Base-by-base conservation (phyloP, 2,113 vertebrate species). In the Cathartes aura region DNA sequence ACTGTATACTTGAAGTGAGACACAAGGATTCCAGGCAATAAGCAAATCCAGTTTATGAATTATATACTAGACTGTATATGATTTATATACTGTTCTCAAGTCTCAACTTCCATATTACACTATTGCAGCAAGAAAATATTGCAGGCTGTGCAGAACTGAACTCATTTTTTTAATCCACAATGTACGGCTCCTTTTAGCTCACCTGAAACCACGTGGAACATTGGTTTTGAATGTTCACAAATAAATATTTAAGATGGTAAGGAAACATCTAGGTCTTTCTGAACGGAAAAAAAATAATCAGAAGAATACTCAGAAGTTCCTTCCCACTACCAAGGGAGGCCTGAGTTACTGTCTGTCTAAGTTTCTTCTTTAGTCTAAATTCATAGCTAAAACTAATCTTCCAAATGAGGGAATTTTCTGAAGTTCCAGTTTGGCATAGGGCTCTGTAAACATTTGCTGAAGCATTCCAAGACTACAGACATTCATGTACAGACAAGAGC, bases 401-500 rank as follows among this genome's bases (percentile, higher is more conserved):
- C 62, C 82, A 87, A 92, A 81, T n/a, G 19, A 82, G 81, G 88
- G 78, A 64, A 68, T 93, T 56, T 75, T 17, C 80, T 66, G 14
- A 94, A 80, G 96, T 97, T 98, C 98, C 97, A 98, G 97, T 98
- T 97, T 97, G 97, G 98, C 97, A 94, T 8, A 96, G 96, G 97
- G 98, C 97, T 98, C 97, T 96, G 98, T 97, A 98, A 98, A 98
- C 94, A 94, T 97, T 64, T 97, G 97, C 96, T 91, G 94, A 95
- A 98, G 91, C 89, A 60, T 93, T 87, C 86, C 96, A 91, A 97
- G 93, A 97, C 95, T 97, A 98, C 94, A 97, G 97, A 97, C 82
- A 96, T 88, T 95, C 92, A 82, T 4, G 18, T 56, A 93, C 68
- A 78, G 89, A 95, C 76, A 96, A 79, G 87, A 93, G 71, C 63